phyloP scores from a whole-genome alignment of 2,113 vertebrate species.

The Chlamydotis undulata region DNA sequence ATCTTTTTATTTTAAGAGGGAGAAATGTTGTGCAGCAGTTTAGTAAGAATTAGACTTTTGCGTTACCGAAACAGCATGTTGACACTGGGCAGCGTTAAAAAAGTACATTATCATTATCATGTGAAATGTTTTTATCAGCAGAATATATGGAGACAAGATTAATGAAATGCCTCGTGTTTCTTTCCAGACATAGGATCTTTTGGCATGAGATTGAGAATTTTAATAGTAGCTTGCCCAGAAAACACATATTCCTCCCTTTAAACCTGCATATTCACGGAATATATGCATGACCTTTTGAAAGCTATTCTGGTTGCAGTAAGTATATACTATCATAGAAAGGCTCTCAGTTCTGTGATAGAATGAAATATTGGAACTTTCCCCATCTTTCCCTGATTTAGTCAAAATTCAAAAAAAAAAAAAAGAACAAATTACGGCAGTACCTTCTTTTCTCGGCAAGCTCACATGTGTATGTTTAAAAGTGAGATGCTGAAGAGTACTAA shows the following conservation, averaged over 20 bases:
- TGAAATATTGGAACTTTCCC: background rate
- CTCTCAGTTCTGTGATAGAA: background rate
- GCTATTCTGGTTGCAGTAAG: background rate
- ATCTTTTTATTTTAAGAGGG: background rate
- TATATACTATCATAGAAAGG: background rate
- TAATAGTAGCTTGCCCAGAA: background rate
- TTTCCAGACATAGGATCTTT: background rate
- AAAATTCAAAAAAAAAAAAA: background rate
- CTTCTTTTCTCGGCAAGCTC: background rate
- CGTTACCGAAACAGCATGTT: background rate
- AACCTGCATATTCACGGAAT: constrained; percentile 7
- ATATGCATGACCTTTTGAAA: background rate
- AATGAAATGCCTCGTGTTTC: background rate
- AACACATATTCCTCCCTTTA: background rate
- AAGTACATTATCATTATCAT: background rate
- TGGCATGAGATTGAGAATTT: background rate
- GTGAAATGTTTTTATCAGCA: background rate
- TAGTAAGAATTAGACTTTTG: background rate
- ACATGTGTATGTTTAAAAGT: background rate
- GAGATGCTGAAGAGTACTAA: background rate
- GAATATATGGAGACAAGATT: background rate
- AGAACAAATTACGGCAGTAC: background rate
- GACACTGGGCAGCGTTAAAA: background rate
- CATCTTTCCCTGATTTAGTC: background rate
- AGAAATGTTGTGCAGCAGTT: background rate